Conservation (phyloP, 2,888 invertebrate species). For the Melinaea menophilus region DNA sequence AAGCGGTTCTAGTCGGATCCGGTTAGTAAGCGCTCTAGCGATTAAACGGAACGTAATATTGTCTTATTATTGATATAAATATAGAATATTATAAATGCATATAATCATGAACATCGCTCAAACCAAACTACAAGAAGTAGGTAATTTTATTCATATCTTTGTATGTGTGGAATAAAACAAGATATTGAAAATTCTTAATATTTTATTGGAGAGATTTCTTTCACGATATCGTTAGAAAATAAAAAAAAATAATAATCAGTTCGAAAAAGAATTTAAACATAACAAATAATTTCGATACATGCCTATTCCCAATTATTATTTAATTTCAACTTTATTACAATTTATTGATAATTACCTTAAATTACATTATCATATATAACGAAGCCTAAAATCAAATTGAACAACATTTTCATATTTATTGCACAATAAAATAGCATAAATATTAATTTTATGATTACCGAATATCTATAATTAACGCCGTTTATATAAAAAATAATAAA, state of each 20-base stretch:
- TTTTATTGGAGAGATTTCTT: constrained; percentile 70
- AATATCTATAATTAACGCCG: constrained; percentile 49
- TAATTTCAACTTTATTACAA: constrained; percentile 72
- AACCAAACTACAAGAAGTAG: too few species aligned
- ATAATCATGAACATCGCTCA: too few species aligned
- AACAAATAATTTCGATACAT: constrained; percentile 67
- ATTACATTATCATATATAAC: constrained; percentile 55
- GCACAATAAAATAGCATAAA: constrained; percentile 70
- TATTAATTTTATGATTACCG: constrained; percentile 44
- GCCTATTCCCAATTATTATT: constrained; percentile 61
- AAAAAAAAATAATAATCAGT: constrained; percentile 47
- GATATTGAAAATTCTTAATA: constrained; percentile 65
- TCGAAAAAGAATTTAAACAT: constrained; percentile 56
- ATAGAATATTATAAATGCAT: too few species aligned
- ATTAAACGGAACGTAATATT: too few species aligned
- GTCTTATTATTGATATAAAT: too few species aligned
- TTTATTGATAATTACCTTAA: constrained; percentile 52
- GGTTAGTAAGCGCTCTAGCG: too few species aligned
- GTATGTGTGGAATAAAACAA: constrained; percentile 48
- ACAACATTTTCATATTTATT: constrained; percentile 66
- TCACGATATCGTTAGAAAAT: constrained; percentile 53
- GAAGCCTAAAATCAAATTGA: constrained; percentile 61
- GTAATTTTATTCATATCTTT: too few species aligned
- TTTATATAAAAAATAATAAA: constrained; percentile 22
- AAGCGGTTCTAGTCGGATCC: too few species aligned